Percentiles rank a stretch among this genome's conserved stretches.
Evolutionary conservation across 2,797 vertebrate genomes (phyloP).

Genomic region (Tadarida brasiliensis): DNA sequence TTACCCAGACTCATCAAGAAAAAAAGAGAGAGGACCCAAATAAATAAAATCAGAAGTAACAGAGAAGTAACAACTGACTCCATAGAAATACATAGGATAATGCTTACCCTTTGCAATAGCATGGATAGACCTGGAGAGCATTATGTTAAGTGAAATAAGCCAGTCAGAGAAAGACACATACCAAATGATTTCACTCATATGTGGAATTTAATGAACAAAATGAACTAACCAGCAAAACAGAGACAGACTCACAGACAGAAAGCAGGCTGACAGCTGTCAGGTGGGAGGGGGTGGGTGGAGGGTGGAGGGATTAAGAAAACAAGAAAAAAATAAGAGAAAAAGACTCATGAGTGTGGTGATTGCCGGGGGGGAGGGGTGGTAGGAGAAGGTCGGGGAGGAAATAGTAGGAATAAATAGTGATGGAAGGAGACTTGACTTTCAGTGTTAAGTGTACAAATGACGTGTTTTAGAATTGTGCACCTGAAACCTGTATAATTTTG

Average conservation of each 20-base stretch:
- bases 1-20: neutral
- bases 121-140: neutral
- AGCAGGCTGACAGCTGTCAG: neutral
- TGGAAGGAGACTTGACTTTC: neutral
- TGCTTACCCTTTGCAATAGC: neutral
- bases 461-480: neutral
- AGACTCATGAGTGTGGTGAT: neutral
- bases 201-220: neutral
- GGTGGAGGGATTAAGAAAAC: neutral
- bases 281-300: no score
- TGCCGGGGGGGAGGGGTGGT: neutral
- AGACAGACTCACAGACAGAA: neutral
- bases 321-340: no score
- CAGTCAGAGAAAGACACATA: neutral
- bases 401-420: neutral
- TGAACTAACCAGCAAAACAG: neutral
- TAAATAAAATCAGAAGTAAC: neutral
- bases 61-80: neutral
- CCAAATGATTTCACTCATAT: neutral
- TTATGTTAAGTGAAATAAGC: neutral
- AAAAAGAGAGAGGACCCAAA: neutral
- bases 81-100: neutral
- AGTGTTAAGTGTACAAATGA: neutral
- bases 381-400: no score
- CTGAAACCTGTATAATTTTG: neutral